Evolutionary conservation across 2,113 vertebrate genomes (phyloP), one percentile per base, ranked within the genome.

Genomic region (Promerops cafer): DNA sequence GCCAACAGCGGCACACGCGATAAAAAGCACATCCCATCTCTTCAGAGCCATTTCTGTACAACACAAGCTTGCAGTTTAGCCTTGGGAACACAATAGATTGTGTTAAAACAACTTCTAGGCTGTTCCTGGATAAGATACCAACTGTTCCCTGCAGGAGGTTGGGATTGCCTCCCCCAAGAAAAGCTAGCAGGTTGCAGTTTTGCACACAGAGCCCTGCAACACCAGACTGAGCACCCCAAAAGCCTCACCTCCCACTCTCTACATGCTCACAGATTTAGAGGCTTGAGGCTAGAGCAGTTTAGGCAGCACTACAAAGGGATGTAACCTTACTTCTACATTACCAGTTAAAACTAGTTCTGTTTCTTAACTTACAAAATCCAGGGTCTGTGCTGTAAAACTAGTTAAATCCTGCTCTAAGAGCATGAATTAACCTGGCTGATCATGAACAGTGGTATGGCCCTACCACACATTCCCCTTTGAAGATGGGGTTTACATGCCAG

Each of bases 1-100:
- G n/a, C 56, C 35, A 44, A 20, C n/a, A 37, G 69, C 1, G 0
- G 50, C 30, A 3, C 54, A 57, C 0, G 0, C 0, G 12, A 45
- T 31, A 83, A 74, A 12, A 35, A 31, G 22, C 33, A 0, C 35
- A 42, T 6, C 35, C 1, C 9, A 13, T 39, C 44, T 60, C 76
- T 59, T 24, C 44, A 15, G 16, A 16, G 7, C 6, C 6, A 4
- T 37, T 83, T 37, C 44, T 4, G 13, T n/a, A 50, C 17, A 39
- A 14, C 33, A 9, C 0, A 1, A 42, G 23, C 35, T 37, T 35
- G 24, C 28, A 39, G 5, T 22, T 45, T 21, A 47, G n/a, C n/a
- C 64, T 17, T 2, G 24, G 60, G 33, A 93, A 49, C 27, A 16
- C 1, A 10, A 50, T 1, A 31, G 28, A 39, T 7, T 7, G 1